Evolutionary conservation across 2,888 invertebrate genomes (phyloP), one percentile per base, ranked within the genome.

Genomic region (Ypsolopha sequella): DNA sequence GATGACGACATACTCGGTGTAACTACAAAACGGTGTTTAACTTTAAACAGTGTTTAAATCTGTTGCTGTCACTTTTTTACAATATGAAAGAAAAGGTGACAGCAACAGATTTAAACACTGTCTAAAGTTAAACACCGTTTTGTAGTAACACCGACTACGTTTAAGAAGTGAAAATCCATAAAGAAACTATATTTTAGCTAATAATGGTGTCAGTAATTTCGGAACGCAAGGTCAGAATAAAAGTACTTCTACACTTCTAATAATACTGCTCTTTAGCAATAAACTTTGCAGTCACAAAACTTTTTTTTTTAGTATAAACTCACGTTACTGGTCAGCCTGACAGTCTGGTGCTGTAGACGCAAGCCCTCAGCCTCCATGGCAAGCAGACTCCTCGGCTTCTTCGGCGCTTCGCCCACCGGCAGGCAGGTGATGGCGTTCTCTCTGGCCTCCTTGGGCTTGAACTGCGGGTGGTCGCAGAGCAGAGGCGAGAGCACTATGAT

Each of bases 381-480:
- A 7, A 93, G 68, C 57, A 95, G 80, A 63, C 90, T 91, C 55
- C 90, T 85, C 0, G 96, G 96, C 68, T 92, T 93, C 56, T 89
- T 90, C 0, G 92, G 90, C 7, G 92, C 88, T 9, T 88, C 89
- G 0, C 87, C 90, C 0, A 92, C 61, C 0, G 95, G 91, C 10
- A 89, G 68, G 65, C 96, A 96, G 60, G 90, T 91, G 34, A 96
- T 94, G 24, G 89, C 80, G 62, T 94, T 91, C 69, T 95, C 95
- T 11, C 91, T 92, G 3, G 91, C 90, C 60, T 94, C 93, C 65
- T 91, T 91, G 0, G 94, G 91, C 63, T 92, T 93, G 67, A 94
- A 99, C 55, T 91, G 91, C 0, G 98, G 97, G 86, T 98, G 98
- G 38, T 88, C 87, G 68, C 99, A 99, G 0, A 99, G 86, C 8